Evolutionary conservation across 1,140 invertebrate species (phyloP).

Genomic region (Achroia grisella): DNA sequence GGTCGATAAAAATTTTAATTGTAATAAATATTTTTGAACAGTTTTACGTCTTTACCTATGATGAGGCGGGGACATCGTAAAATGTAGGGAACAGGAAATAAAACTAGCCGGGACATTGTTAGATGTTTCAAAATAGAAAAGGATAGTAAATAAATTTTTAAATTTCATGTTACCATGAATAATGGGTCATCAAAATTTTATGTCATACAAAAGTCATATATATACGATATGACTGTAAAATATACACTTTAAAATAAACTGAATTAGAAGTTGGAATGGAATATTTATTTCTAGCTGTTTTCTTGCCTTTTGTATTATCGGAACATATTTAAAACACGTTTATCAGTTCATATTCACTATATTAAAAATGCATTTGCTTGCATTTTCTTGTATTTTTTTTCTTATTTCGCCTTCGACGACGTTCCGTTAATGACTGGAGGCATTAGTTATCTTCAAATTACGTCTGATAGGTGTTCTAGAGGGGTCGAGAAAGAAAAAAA

Average conservation of each 20-base stretch:
- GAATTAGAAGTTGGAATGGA: no score
- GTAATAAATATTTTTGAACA: slow-evolving; percentile 46
- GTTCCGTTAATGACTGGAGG: slow-evolving; percentile 52
- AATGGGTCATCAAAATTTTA: not conserved
- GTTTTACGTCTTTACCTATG: slow-evolving; percentile 33
- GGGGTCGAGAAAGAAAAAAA: slow-evolving; percentile 30
- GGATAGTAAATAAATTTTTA: not conserved
- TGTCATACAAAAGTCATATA: no score
- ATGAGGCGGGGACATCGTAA: slow-evolving; percentile 28
- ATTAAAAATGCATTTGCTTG: slow-evolving; percentile 60
- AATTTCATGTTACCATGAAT: slow-evolving; percentile 1
- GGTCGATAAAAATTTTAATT: slow-evolving; percentile 46
- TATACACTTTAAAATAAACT: no score
- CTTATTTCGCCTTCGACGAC: slow-evolving; percentile 19
- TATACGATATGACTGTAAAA: no score
- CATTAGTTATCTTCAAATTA: slow-evolving; percentile 69
- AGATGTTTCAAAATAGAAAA: not conserved
- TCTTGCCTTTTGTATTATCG: no score
- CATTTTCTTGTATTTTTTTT: slow-evolving; percentile 35
- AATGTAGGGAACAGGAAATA: slow-evolving; percentile 24
- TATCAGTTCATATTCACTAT: slow-evolving; percentile 8
- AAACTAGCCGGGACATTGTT: slow-evolving; percentile 13
- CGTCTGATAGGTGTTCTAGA: slow-evolving; percentile 51
- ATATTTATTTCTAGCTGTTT: no score
- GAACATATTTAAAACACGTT: no score